These are phyloP conservation scores for Triplophysa bombifrons DNA, from an alignment of 2,797 vertebrate genomes.

Conservation along the genomic window DNA sequence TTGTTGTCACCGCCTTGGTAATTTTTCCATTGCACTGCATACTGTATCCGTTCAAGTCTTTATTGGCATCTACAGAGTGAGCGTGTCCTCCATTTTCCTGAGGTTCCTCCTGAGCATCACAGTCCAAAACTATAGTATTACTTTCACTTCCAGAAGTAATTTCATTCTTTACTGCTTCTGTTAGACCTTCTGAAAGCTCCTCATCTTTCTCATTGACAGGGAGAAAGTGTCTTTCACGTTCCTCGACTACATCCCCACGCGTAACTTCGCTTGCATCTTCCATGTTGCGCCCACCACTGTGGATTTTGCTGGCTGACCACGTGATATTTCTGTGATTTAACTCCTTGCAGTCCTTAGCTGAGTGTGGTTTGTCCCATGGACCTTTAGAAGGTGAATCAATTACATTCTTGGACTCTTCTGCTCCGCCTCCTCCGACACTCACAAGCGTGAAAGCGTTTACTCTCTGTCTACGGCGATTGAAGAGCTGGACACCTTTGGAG, in stretches of 20 bases:
- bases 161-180: conserved; percentile 62
- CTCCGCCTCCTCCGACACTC: conserved; percentile 66
- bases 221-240: conserved; percentile 77
- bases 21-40: conserved; percentile 75
- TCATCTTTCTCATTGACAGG: conserved; percentile 72
- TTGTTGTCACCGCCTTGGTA: conserved; percentile 62
- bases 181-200: conserved; percentile 62
- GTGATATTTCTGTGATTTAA: conserved; percentile 66
- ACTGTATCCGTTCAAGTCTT: conserved; percentile 70
- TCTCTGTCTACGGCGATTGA: conserved; percentile 90
- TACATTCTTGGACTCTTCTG: conserved; percentile 62
- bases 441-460: conserved; percentile 86
- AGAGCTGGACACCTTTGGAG: conserved; percentile 93
- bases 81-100: conserved; percentile 61
- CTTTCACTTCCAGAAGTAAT: conserved; percentile 56
- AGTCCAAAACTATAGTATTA: conserved; percentile 54
- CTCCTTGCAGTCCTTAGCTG: conserved; percentile 73
- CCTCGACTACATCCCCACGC: conserved; percentile 62
- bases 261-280: conserved; percentile 72
- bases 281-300: conserved; percentile 67
- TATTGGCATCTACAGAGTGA: conserved; percentile 60
- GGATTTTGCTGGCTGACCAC: conserved; percentile 56
- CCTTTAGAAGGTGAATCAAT: conserved; percentile 60
- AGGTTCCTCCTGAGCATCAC: conserved; percentile 52
- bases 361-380: conserved; percentile 71